A percentile compares a stretch with the other conserved stretches of the same genome.
Evolutionary conservation across 2,113 vertebrate species (phyloP).

Genomic region (Columba janthina): DNA sequence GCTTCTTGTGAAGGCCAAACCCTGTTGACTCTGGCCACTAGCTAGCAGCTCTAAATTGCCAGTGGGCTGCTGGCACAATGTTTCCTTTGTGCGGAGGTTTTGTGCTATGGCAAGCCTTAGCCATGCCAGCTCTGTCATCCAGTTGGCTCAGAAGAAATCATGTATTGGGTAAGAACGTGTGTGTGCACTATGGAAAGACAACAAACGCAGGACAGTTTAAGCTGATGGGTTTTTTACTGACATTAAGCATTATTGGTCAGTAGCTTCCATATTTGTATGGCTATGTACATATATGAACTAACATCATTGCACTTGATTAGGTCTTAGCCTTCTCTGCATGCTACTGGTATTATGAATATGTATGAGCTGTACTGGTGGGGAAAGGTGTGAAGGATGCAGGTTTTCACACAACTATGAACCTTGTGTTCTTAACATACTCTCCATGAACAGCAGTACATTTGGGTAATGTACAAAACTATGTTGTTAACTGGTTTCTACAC

Average conservation of each 20-base stretch:
- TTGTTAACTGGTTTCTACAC: background rate
- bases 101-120: background rate
- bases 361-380: background rate
- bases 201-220: background rate
- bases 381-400: background rate
- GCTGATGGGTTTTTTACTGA: background rate
- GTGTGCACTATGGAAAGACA: background rate
- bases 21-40: background rate
- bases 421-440: background rate
- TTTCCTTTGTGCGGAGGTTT: too few species aligned
- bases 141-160: background rate
- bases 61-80: background rate
- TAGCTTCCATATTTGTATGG: background rate
- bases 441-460: background rate
- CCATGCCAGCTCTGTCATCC: background rate
- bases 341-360: background rate
- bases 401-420: background rate
- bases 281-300: background rate
- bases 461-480: background rate
- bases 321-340: background rate
- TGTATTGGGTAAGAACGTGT: fast-evolving
- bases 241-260: background rate
- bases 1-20: background rate
- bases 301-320: background rate
- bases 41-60: fast-evolving